These are phyloP conservation scores for Pomatostomus ruficeps DNA, from an alignment of 2,113 vertebrate genomes.

Conservation along the genomic window DNA sequence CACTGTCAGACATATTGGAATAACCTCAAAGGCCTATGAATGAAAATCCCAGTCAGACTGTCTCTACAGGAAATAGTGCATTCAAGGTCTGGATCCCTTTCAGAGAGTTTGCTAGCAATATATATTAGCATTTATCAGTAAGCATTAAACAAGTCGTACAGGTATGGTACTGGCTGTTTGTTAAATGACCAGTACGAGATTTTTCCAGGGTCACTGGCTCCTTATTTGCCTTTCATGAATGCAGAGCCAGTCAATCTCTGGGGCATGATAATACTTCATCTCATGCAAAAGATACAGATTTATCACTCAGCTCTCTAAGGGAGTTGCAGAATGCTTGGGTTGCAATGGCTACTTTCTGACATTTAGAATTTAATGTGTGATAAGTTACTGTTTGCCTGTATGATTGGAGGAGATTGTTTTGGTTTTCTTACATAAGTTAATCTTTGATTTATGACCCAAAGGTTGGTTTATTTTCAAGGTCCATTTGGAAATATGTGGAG, in stretches of 20 bases:
- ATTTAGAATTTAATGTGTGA: not conserved
- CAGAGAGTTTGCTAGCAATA: slow-evolving; percentile 46
- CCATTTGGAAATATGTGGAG: not conserved
- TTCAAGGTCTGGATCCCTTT: slow-evolving; percentile 45
- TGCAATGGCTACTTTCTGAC: not conserved
- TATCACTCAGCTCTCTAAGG: not conserved
- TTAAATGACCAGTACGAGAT: not conserved
- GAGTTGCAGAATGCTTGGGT: not conserved
- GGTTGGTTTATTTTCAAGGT: slow-evolving; percentile 19
- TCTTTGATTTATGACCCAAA: slow-evolving; percentile 5
- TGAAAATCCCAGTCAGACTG: slow-evolving; percentile 57
- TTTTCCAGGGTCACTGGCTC: slow-evolving; percentile 9
- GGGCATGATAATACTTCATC: not conserved
- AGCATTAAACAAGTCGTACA: slow-evolving; percentile 45
- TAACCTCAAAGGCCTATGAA: slow-evolving; percentile 51
- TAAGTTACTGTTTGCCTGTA: not conserved
- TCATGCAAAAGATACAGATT: slow-evolving; percentile 26
- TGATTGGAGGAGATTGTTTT: not conserved
- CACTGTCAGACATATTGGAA: slow-evolving; percentile 52
- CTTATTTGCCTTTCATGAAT: not conserved
- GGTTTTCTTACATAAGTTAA: not conserved
- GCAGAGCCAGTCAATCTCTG: not conserved
- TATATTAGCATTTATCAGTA: slow-evolving; percentile 47
- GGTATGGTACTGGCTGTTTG: slow-evolving; percentile 15
- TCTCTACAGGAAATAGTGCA: slow-evolving; percentile 43